These are phyloP conservation scores for Euzetes globulus DNA, from an alignment of 2,888 invertebrate genomes.

Conservation along the genomic window DNA sequence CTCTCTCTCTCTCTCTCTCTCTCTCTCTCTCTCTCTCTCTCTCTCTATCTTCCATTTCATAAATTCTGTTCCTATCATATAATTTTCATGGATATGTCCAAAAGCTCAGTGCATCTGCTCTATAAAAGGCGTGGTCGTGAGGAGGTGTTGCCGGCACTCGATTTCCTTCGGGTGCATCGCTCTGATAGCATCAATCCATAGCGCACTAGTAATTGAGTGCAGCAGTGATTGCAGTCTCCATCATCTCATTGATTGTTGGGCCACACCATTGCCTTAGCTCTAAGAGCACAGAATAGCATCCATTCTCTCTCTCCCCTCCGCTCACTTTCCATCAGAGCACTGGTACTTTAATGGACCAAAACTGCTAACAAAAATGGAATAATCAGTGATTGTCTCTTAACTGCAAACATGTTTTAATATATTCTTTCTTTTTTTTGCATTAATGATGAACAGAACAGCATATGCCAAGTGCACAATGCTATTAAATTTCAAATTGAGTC, in stretches of 20 bases:
- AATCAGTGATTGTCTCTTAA: neutral
- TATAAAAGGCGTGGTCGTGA: constrained; percentile 26
- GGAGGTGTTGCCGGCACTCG: constrained; percentile 12
- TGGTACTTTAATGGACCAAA: too few species aligned
- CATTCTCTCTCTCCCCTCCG: neutral
- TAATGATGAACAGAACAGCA: neutral
- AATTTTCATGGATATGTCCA: constrained; percentile 6
- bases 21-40: constrained; percentile 22
- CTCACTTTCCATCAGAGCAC: neutral
- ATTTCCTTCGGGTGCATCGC: constrained; percentile 16
- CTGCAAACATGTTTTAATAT: neutral
- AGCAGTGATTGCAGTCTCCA: neutral
- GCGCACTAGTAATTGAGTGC: constrained; percentile 13
- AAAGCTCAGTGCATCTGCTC: constrained; percentile 4
- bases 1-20: constrained; percentile 22
- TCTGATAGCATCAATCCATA: constrained; percentile 23
- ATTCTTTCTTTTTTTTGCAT: neutral
- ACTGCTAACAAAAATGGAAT: neutral
- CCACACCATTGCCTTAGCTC: neutral
- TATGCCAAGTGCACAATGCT: neutral
- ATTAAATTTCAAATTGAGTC: neutral
- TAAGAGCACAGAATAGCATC: neutral
- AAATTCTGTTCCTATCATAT: neutral
- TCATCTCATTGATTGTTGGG: constrained; percentile 18
- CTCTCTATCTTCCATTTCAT: neutral